A percentile compares a stretch with the other conserved stretches of the same genome.
Conservation (phyloP, 2,888 invertebrate species). For the Dendrolimus houi region DNA sequence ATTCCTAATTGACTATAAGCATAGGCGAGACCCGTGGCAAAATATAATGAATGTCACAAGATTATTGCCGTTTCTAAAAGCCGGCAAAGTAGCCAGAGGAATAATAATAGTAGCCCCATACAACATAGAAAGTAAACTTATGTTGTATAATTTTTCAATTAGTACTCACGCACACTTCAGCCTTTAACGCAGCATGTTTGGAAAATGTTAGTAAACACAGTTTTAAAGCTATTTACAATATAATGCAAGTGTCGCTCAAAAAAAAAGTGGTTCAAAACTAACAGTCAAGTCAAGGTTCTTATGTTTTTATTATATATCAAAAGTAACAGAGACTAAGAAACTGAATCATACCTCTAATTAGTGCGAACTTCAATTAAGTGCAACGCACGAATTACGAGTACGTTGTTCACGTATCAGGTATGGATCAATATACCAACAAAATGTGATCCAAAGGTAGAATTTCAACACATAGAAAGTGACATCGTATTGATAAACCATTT, state of each 20-base stretch:
- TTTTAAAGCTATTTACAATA: conserved; percentile 60
- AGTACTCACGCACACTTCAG: conserved; percentile 84
- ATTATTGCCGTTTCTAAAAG: conserved; percentile 1
- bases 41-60: not conserved
- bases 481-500: conserved; percentile 2
- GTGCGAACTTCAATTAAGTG: too few relatives aligned
- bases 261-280: too few relatives aligned
- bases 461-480: too few relatives aligned
- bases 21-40: not conserved
- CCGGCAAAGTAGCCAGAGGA: conserved; percentile 15
- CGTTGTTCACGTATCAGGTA: too few relatives aligned
- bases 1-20: too few relatives aligned
- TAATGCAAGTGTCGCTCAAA: conserved; percentile 5
- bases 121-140: conserved; percentile 15
- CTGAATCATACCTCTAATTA: too few relatives aligned
- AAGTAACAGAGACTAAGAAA: too few relatives aligned
- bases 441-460: conserved; percentile 6
- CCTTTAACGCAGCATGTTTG: conserved; percentile 76
- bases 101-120: conserved; percentile 4
- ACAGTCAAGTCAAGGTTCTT: too few relatives aligned
- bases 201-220: conserved; percentile 50
- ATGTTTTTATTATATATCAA: too few relatives aligned
- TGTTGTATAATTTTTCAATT: conserved; percentile 24
- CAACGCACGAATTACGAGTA: too few relatives aligned
- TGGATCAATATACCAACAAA: too few relatives aligned